Base-by-base conservation (phyloP, 1,140 invertebrate species). In the Drosophila lowei region DNA sequence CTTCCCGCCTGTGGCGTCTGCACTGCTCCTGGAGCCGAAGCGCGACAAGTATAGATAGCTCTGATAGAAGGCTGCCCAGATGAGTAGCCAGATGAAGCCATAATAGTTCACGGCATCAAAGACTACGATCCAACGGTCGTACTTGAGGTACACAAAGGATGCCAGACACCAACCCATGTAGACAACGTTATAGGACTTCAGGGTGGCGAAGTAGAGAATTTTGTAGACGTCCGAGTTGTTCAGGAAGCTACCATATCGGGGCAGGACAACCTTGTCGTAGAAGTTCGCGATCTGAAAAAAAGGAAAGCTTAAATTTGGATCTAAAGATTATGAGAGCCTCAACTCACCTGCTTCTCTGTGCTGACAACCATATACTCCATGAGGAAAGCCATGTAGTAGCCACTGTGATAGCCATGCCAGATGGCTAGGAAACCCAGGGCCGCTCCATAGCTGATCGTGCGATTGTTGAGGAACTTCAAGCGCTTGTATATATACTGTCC, bases 401-500 rank as follows among this genome's bases (percentile, higher is more conserved):
- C 97, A 9, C 95, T 95, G 77, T 97, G 95, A 43, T 97, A 94
- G 13, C 98, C 98, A 90, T 99, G 98, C 98, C 98, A 99, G 0
- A 98, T 66, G 0, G 98, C 97, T 8, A 99, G 93, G 92, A 98
- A 99, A 0, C 94, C 44, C 15, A 99, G 92, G 0, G 97, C 96
- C 0, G 94, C 93, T 2, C 94, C 90, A 91, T 99, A 98, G 57
- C 97, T 98, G 5, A 96, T 91, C n/a, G 95, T 92, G 30, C 95
- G 94, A 90, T 96, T 98, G 18, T 96, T 96, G 1, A 99, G 92
- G 91, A 99, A 99, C 86, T 96, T 96, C 11, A 99, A 92, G 9
- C 98, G 93, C 91, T 99, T 99, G 91, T 97, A 99, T 44, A 99
- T 93, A 88, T 99, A 98, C 92, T 97, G 95, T 0, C 95, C 95